Evolutionary conservation across 2,888 invertebrate species (phyloP).

Genomic region (Junonia oenone): DNA sequence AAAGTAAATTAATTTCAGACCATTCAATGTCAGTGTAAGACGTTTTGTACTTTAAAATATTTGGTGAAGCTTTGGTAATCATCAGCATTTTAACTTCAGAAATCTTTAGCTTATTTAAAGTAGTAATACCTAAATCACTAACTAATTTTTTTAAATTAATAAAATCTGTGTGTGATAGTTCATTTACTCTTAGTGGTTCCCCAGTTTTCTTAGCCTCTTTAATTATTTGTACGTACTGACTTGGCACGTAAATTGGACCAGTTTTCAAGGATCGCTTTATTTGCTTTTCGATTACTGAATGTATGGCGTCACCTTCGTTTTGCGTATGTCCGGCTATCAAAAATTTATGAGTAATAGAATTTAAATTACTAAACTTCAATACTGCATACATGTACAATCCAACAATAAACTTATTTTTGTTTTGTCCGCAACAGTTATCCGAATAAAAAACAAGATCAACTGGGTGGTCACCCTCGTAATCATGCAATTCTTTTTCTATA

Average conservation of each 20-base stretch:
- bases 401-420: constrained; percentile 9
- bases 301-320: constrained; percentile 6
- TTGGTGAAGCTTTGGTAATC: too few relatives aligned
- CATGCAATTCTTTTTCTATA: constrained; percentile 9
- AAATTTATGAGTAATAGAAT: constrained; percentile 10
- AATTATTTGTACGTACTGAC: constrained; percentile 13
- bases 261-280: constrained; percentile 13
- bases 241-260: constrained; percentile 9
- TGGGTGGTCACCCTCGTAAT: not conserved
- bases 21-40: too few relatives aligned
- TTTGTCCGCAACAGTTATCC: constrained; percentile 10
- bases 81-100: too few relatives aligned
- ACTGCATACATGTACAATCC: constrained; percentile 10
- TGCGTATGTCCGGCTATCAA: constrained; percentile 6
- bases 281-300: constrained; percentile 8
- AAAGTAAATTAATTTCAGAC: too few relatives aligned
- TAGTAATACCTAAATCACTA: too few relatives aligned
- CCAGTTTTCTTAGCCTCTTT: constrained; percentile 13
- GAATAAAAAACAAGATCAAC: constrained; percentile 4
- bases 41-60: too few relatives aligned
- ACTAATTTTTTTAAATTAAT: too few relatives aligned
- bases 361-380: constrained; percentile 1
- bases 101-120: too few relatives aligned
- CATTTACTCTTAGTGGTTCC: constrained; percentile 7
- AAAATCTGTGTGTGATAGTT: constrained; percentile 11